A percentile compares a stretch with the other conserved stretches of the same genome.
These are phyloP conservation scores for Chaetogeoica ovagalla DNA, from an alignment of 2,888 invertebrate species.

Conservation along the genomic window DNA sequence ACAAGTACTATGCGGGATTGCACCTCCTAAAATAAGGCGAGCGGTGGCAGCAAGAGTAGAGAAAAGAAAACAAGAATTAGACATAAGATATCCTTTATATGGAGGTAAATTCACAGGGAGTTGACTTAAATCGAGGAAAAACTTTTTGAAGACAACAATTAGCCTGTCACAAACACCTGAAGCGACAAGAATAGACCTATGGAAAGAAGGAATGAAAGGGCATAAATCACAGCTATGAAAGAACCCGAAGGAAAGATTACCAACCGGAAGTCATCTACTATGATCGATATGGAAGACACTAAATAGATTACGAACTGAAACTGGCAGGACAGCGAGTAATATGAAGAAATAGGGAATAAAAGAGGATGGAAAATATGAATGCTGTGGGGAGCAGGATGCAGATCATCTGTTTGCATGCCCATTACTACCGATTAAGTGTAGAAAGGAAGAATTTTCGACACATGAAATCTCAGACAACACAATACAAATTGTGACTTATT, in stretches of 20 bases:
- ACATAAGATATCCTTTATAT: too few species aligned
- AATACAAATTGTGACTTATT: too few species aligned
- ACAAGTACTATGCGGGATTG: too few species aligned
- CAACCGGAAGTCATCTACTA: too few species aligned
- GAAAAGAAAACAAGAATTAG: neutral
- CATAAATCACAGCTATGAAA: too few species aligned
- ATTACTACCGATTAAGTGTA: conserved; percentile 11
- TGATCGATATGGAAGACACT: neutral
- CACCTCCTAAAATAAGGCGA: neutral
- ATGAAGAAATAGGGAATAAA: neutral
- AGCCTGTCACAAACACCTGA: neutral
- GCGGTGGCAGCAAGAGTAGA: neutral
- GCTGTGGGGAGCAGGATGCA: neutral
- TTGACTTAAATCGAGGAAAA: neutral
- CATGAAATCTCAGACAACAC: too few species aligned
- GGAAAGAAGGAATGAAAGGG: too few species aligned
- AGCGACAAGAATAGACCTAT: too few species aligned
- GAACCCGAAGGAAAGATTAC: too few species aligned
- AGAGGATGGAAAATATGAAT: neutral
- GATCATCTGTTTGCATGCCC: neutral
- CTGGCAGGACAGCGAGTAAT: neutral
- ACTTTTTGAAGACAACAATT: neutral
- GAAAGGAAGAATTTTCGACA: neutral
- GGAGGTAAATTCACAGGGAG: too few species aligned
- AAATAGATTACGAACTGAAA: neutral